Base-by-base conservation (phyloP, 2,113 vertebrate genomes). In the Nansenia antarctica region DNA sequence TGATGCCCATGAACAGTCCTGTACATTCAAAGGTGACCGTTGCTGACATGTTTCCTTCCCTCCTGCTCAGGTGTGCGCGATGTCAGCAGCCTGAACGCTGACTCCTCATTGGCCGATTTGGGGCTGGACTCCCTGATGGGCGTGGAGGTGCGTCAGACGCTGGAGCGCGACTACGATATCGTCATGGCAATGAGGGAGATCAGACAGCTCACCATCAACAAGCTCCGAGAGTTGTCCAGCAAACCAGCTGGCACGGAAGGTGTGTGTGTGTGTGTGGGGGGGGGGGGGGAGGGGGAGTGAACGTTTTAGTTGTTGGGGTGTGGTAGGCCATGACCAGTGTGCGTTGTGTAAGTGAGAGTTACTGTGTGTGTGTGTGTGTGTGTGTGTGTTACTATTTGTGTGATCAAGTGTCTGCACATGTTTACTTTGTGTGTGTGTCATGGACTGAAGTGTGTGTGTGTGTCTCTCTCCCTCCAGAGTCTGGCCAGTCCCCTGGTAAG, bases 61-160 rank as follows among this genome's bases (percentile, higher is more conserved):
- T 52, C 34, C 22, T 35, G 8, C 14, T 4, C 69, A 99, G 98
- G 98, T 62, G 93, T 97, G 65, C 95, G 92, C 1, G 95, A 99
- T 0, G 66, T 97, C 55, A 92, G 59, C 32, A 90, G 79, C 24
- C 63, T 98, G 71, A 98, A 94, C 35, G 80, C 91, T 15, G 94
- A 97, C 1, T 85, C 91, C 49, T 93, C 95, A 0, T 80, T 99
- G 87, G 94, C 94, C 0, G 96, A 99, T 78, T 81, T 99, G 69
- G 98, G 98, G 29, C 88, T 99, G 77, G 98, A 99, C 82, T 99
- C 96, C 0, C 84, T 99, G 76, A 99, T 99, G 97, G 95, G 95
- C 0, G 97, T 99, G 66, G 98, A 99, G 85, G 95, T 99, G 54
- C 95, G 95, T 4, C 98, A 99, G 87, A 96, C 88, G 0, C 88